Percentiles rank a stretch among this genome's conserved stretches.
Evolutionary conservation across 2,888 invertebrate species (phyloP).

Genomic region (Masnerella sp.): DNA sequence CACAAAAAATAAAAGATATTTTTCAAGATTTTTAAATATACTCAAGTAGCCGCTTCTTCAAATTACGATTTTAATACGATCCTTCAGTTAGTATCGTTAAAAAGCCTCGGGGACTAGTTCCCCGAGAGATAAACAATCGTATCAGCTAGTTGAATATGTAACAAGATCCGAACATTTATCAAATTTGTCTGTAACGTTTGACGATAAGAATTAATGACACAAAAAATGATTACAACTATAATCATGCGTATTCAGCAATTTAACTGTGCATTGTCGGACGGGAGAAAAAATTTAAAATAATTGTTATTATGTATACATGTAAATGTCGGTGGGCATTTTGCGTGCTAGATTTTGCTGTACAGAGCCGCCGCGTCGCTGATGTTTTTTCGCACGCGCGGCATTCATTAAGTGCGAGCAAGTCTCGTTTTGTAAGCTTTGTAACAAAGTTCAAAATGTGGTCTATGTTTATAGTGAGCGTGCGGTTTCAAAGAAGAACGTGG

Average conservation of each 20-base stretch:
- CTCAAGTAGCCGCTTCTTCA: conserved; percentile 38
- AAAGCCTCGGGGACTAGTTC: conserved; percentile 5
- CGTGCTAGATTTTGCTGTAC: conserved; percentile 45
- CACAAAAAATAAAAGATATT: conserved; percentile 29
- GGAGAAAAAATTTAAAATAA: conserved; percentile 30
- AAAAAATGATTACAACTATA: conserved; percentile 23
- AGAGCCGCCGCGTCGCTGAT: conserved; percentile 23
- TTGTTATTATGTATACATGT: conserved; percentile 25
- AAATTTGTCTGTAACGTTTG: conserved; percentile 47
- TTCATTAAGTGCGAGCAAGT: conserved; percentile 42
- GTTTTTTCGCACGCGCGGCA: conserved; percentile 26
- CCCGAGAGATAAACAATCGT: conserved; percentile 40
- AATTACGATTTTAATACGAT: conserved; percentile 39
- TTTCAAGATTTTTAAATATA: conserved; percentile 46
- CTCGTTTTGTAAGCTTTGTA: conserved; percentile 60
- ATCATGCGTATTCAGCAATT: conserved; percentile 24
- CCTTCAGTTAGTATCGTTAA: conserved; percentile 41
- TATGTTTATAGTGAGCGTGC: conserved; percentile 42
- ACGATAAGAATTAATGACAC: conserved; percentile 51
- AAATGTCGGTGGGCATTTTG: conserved; percentile 34
- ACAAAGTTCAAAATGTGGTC: conserved; percentile 42
- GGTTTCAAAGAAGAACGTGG: conserved; percentile 8
- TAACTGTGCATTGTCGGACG: conserved; percentile 30
- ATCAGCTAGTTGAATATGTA: conserved; percentile 37
- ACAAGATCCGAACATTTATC: conserved; percentile 39